Base-by-base conservation (phyloP, 2,888 invertebrate genomes). In the Caenorhabditis parvicauda region DNA sequence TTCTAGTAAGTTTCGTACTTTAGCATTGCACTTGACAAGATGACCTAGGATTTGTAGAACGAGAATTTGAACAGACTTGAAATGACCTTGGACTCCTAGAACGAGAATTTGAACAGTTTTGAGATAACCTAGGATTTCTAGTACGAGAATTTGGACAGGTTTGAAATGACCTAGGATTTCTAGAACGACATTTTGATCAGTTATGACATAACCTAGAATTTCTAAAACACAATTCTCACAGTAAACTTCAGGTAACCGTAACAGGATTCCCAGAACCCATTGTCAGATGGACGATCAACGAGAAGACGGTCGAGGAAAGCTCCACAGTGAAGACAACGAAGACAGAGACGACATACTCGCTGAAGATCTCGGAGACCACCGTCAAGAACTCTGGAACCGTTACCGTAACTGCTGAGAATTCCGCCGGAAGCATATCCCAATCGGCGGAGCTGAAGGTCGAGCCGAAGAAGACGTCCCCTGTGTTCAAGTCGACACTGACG, bases 401-500 rank as follows among this genome's bases (percentile, higher is more conserved):
- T 32, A 64, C 65, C 56, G 67, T 69, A 3, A 60, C 57, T n/a
- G 78, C 76, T 24, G 64, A 67, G 43, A 78, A 78, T 48, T 62
- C 67, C 17, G 66, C 68, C 32, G 77, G 77, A 48, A 48, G 42
- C 19, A 76, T 62, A 29, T 48, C 41, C 9, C 60, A 75, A 47
- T 41, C 60, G 17, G 67, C 71, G n/a, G 82, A 58, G 78, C 81
- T 84, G 59, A 63, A 58, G 22, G 70, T 75, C 12, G 56, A 63
- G 46, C 64, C 58, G 43, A 59, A 61, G 42, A 57, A 59, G 82
- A 90, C 90, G 80, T 89, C 88, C 76, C 92, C 92, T 0, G 86
- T 88, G 81, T 92, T 92, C 82, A 85, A 90, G 59, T 88, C 88
- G 43, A 90, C 90, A 79, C 91, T 92, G 1, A 84, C 88, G 27